Conservation (phyloP, 2,888 invertebrate species). For the Xestia ashworthii region DNA sequence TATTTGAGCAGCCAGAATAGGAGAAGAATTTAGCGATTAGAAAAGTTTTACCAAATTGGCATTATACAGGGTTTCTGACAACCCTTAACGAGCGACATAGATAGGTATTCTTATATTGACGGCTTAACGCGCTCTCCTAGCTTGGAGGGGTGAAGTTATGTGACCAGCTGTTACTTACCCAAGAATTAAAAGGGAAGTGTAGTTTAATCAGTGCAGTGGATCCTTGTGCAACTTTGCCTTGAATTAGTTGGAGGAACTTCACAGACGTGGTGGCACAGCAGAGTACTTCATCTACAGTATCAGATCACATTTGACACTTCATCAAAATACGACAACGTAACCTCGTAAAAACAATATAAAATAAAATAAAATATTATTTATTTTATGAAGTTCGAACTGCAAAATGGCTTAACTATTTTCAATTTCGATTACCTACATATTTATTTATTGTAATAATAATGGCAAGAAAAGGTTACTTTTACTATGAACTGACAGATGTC, state of each 20-base stretch:
- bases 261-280: not conserved
- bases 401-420: too few species aligned
- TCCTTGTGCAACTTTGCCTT: not conserved
- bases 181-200: slow-evolving; percentile 33
- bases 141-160: slow-evolving; percentile 1
- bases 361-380: too few species aligned
- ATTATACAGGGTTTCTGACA: not conserved
- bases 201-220: slow-evolving; percentile 6
- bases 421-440: too few species aligned
- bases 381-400: too few species aligned
- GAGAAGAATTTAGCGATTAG: too few species aligned
- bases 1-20: too few species aligned
- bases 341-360: too few species aligned
- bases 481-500: too few species aligned
- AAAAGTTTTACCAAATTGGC: not conserved
- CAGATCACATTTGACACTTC: too few species aligned
- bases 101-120: not conserved
- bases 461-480: too few species aligned
- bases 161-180: slow-evolving; percentile 37
- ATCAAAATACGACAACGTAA: too few species aligned
- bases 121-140: slow-evolving; percentile 19
- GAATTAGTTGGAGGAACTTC: not conserved
- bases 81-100: not conserved
- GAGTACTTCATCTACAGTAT: not conserved
- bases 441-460: too few species aligned